Conservation (phyloP, 2,797 vertebrate species). For the Leptatherina wallacei region DNA sequence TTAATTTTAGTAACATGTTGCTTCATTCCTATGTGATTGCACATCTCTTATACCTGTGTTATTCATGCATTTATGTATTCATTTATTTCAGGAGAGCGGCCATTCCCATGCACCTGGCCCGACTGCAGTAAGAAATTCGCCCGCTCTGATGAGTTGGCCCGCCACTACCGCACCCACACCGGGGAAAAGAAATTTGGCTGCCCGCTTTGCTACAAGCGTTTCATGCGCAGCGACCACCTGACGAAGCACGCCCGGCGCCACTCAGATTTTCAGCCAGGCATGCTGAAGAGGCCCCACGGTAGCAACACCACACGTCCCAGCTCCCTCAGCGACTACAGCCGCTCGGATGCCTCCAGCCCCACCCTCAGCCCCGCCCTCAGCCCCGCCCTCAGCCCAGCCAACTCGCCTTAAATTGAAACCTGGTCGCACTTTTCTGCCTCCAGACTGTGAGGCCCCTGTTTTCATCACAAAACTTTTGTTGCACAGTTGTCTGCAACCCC, state of each 20-base stretch:
- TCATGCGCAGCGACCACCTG: conserved; percentile 98
- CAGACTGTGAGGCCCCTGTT: conserved; percentile 69
- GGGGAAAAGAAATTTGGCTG: conserved; percentile 98
- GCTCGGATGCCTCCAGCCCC: conserved; percentile 95
- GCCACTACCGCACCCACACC: conserved; percentile 97
- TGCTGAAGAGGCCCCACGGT: conserved; percentile 90
- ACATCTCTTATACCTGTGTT: conserved; percentile 19
- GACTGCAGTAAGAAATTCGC: conserved; percentile 98
- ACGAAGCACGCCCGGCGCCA: conserved; percentile 97
- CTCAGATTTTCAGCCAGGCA: conserved; percentile 93
- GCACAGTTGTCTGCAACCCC: conserved; percentile 78
- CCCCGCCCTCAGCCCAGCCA: conserved; percentile 92
- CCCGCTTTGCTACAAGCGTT: conserved; percentile 96
- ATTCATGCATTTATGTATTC: neutral
- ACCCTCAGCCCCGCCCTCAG: conserved; percentile 91
- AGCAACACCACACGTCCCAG: conserved; percentile 83
- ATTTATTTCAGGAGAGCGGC: conserved; percentile 88
- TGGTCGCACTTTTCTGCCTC: conserved; percentile 84
- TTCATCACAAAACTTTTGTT: conserved; percentile 78
- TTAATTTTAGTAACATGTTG: neutral
- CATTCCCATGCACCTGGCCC: conserved; percentile 96
- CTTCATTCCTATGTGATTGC: neutral
- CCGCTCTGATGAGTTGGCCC: conserved; percentile 95
- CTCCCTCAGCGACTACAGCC: conserved; percentile 97
- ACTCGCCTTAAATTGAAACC: conserved; percentile 90